These are phyloP conservation scores for Eumaeus atala DNA, from an alignment of 1,140 invertebrate species.

Conservation along the genomic window DNA sequence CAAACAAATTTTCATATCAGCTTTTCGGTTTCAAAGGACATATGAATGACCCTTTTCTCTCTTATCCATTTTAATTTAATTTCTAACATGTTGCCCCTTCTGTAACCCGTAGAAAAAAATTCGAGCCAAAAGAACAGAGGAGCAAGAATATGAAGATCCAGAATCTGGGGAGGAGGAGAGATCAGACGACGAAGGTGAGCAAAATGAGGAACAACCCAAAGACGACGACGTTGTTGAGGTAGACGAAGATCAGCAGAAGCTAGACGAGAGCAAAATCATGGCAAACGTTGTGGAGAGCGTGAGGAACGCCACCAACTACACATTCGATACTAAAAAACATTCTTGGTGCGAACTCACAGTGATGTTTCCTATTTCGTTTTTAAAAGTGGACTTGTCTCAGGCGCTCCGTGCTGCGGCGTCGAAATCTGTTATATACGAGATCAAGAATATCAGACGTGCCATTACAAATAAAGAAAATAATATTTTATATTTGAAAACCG, in stretches of 20 bases:
- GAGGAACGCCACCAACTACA: conserved; percentile 78
- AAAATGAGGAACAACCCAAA: conserved; percentile 38
- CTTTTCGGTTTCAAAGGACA: no score
- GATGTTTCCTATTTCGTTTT: conserved; percentile 79
- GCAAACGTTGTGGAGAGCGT: conserved; percentile 58
- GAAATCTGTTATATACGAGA: conserved; percentile 86
- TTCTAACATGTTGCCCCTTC: no score
- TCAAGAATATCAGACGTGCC: conserved; percentile 87
- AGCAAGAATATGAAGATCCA: conserved; percentile 75
- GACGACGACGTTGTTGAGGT: conserved; percentile 56
- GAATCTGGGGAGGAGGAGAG: conserved; percentile 73
- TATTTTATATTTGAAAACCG: conserved; percentile 87
- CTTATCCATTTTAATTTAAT: no score
- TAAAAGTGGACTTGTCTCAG: conserved; percentile 84
- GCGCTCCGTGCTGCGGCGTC: conserved; percentile 84
- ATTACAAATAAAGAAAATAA: conserved; percentile 82
- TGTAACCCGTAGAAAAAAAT: conserved; percentile 53
- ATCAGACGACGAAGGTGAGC: conserved; percentile 56
- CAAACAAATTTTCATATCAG: no score
- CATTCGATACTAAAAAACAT: conserved; percentile 82
- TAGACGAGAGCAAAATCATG: conserved; percentile 45
- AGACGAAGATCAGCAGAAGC: conserved; percentile 38
- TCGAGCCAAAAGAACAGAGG: conserved; percentile 61
- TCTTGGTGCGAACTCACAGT: conserved; percentile 73
- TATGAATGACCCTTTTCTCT: no score